Conservation (phyloP, 2,797 vertebrate genomes). For the Holocentrus rufus region DNA sequence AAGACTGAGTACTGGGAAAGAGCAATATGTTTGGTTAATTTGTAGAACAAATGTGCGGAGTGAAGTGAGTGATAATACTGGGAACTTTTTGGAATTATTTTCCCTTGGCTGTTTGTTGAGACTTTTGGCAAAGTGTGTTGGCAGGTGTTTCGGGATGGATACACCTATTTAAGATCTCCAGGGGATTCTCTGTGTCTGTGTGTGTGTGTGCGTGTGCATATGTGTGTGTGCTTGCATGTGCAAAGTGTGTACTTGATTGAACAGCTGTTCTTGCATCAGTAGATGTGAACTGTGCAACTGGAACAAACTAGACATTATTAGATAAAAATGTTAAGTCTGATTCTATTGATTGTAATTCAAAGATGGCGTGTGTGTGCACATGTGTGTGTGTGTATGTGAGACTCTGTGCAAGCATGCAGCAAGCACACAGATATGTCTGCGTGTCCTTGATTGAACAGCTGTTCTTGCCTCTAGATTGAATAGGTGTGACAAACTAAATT, state of each 20-base stretch:
- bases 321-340: slow-evolving; percentile 67
- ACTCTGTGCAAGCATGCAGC: slow-evolving; percentile 17
- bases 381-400: slow-evolving; percentile 5
- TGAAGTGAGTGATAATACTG: slow-evolving; percentile 42
- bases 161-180: slow-evolving; percentile 66
- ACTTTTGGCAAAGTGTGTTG: slow-evolving; percentile 62
- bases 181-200: slow-evolving; percentile 54
- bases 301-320: slow-evolving; percentile 78
- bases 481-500: slow-evolving; percentile 74
- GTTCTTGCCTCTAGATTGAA: slow-evolving; percentile 58
- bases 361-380: slow-evolving; percentile 36
- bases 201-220: slow-evolving; percentile 44
- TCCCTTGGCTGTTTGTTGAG: slow-evolving; percentile 58
- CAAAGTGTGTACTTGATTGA: slow-evolving; percentile 70
- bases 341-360: slow-evolving; percentile 75
- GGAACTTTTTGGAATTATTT: slow-evolving; percentile 57
- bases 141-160: slow-evolving; percentile 67
- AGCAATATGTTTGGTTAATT: slow-evolving; percentile 59
- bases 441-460: slow-evolving; percentile 70
- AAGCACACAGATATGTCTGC: slow-evolving; percentile 27
- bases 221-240: slow-evolving; percentile 20
- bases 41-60: slow-evolving; percentile 38
- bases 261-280: slow-evolving; percentile 72
- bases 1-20: slow-evolving; percentile 42
- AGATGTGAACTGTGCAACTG: slow-evolving; percentile 73